phyloP scores from a whole-genome alignment of 2,888 invertebrate species.

The Clistopyga incitator region DNA sequence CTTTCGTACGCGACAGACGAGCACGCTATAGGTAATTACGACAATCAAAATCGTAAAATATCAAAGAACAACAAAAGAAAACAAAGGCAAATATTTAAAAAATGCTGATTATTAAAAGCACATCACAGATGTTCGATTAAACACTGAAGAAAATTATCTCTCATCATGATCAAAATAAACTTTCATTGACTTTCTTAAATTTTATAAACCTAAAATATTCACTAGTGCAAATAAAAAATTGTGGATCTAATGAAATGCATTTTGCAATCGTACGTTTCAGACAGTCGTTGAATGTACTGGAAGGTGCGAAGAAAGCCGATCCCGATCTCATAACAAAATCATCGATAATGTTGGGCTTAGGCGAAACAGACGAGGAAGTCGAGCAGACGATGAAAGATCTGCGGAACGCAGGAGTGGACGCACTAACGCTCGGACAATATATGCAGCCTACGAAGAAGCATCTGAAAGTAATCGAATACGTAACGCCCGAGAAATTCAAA shows the following conservation, averaged over 20 bases:
- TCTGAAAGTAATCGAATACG: slow-evolving; percentile 97
- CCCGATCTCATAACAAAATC: slow-evolving; percentile 97
- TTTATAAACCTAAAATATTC: no score
- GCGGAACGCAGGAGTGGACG: slow-evolving; percentile 93
- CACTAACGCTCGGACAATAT: slow-evolving; percentile 98
- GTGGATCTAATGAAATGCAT: slow-evolving; percentile 34
- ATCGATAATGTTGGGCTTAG: slow-evolving; percentile 98
- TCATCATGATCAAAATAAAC: no score
- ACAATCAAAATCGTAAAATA: not conserved
- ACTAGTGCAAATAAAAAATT: not conserved
- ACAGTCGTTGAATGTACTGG: slow-evolving; percentile 94
- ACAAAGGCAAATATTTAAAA: no score
- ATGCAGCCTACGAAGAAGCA: slow-evolving; percentile 99
- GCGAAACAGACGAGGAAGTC: slow-evolving; percentile 95
- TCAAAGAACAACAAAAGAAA: no score
- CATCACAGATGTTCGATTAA: no score
- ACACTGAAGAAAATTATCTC: no score
- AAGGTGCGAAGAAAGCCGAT: slow-evolving; percentile 92
- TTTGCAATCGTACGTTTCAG: slow-evolving; percentile 79
- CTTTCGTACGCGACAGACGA: slow-evolving; percentile 96
- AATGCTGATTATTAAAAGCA: no score
- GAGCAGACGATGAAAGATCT: slow-evolving; percentile 95
- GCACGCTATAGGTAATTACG: slow-evolving; percentile 90
- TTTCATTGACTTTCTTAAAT: no score
- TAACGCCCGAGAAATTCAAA: slow-evolving; percentile 96